Evolutionary conservation across 2,797 vertebrate genomes (phyloP).

Genomic region (Tadarida brasiliensis): DNA sequence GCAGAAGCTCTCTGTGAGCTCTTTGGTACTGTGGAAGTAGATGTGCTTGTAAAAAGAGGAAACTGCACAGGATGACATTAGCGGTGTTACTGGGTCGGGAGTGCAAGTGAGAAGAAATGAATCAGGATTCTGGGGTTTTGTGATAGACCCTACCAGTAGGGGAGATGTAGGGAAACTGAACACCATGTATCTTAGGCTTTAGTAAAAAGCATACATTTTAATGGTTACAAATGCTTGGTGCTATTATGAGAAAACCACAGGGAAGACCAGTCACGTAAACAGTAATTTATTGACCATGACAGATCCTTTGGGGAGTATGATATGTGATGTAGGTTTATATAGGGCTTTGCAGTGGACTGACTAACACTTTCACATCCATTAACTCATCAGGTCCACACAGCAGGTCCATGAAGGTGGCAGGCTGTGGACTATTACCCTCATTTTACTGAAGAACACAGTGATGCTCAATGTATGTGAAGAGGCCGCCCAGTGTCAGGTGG

Average conservation of each 20-base stretch:
- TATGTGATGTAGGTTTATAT: background rate
- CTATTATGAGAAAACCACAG: conserved; percentile 71
- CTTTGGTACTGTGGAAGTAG: background rate
- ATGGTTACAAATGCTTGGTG: conserved; percentile 44
- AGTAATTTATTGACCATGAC: conserved; percentile 69
- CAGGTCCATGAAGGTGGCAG: background rate
- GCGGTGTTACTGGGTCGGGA: background rate
- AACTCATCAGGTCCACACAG: background rate
- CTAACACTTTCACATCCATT: background rate
- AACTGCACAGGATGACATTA: accelerated
- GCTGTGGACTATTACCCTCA: background rate
- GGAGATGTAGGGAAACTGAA: background rate
- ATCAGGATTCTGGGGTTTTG: background rate
- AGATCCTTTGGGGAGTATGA: conserved; percentile 14
- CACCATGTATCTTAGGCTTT: conserved; percentile 38
- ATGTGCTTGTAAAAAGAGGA: background rate
- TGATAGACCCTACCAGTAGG: background rate
- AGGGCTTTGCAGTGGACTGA: conserved; percentile 33
- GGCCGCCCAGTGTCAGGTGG: background rate
- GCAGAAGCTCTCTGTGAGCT: background rate
- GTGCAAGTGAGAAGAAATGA: background rate
- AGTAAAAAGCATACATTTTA: conserved; percentile 57
- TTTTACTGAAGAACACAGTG: background rate
- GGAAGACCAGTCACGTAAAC: conserved; percentile 63
- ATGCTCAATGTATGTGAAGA: background rate